Conservation (phyloP, 1,140 invertebrate genomes). For the Homalodisca vitripennis region DNA sequence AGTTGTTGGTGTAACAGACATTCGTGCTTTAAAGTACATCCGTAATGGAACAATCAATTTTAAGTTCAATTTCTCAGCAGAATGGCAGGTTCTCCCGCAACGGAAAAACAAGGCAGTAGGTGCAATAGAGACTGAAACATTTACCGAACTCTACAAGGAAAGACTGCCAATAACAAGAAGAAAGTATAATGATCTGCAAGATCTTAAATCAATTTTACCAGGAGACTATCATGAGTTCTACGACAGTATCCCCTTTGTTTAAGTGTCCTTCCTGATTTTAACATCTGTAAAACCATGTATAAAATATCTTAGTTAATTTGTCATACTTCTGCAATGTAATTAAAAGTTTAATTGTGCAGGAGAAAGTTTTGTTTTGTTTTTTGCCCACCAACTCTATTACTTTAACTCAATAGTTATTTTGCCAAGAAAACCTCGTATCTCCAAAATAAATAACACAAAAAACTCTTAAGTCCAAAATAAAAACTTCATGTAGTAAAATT, state of each 20-base stretch:
- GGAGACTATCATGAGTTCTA: too few species aligned
- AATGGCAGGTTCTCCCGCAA: too few species aligned
- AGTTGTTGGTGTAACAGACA: slow-evolving; percentile 30
- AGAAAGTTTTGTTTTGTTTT: too few species aligned
- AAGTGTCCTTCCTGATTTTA: not conserved
- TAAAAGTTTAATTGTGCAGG: not conserved
- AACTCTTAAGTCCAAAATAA: not conserved
- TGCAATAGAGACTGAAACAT: not conserved
- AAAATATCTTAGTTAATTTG: too few species aligned
- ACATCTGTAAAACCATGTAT: not conserved
- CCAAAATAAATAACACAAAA: too few species aligned
- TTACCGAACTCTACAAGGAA: slow-evolving; percentile 21
- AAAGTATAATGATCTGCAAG: slow-evolving; percentile 31
- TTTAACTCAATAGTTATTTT: not conserved
- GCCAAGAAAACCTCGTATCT: too few species aligned
- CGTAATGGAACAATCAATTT: slow-evolving; percentile 22
- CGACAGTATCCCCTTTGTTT: slow-evolving; percentile 13
- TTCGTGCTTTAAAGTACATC: slow-evolving; percentile 36
- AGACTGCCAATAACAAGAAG: slow-evolving; percentile 27
- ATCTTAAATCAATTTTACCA: too few species aligned
- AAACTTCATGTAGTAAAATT: not conserved
- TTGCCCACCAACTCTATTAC: too few species aligned
- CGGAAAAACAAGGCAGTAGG: too few species aligned
- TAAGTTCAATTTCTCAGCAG: too few species aligned
- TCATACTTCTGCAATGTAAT: not conserved